Conservation (phyloP, 2,888 invertebrate species). For the Drosophila greeni region DNA sequence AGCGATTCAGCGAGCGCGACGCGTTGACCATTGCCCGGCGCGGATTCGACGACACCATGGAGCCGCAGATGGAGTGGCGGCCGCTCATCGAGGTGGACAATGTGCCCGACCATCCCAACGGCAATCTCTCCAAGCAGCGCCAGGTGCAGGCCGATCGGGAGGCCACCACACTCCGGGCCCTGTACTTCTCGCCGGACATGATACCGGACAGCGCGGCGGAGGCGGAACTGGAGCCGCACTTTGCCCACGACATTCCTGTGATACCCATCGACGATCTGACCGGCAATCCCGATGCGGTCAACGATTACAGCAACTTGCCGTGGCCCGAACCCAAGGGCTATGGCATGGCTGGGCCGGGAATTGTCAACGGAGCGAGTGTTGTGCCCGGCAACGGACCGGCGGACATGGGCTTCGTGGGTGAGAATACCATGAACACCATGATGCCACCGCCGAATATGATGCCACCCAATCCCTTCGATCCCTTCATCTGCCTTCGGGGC, state of each 20-base stretch:
- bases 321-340: slow-evolving; percentile 91
- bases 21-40: slow-evolving; percentile 89
- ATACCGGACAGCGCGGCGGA: slow-evolving; percentile 93
- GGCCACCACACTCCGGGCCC: slow-evolving; percentile 88
- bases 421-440: slow-evolving; percentile 39
- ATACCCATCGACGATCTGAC: slow-evolving; percentile 94
- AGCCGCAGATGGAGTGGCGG: slow-evolving; percentile 88
- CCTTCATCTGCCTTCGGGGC: slow-evolving; percentile 53
- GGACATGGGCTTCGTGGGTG: slow-evolving; percentile 54
- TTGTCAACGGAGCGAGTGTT: not conserved
- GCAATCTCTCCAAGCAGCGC: slow-evolving; percentile 91
- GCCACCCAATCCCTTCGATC: slow-evolving; percentile 68
- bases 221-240: slow-evolving; percentile 90
- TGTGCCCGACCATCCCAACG: slow-evolving; percentile 84
- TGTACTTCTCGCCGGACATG: slow-evolving; percentile 89
- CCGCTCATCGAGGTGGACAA: slow-evolving; percentile 85
- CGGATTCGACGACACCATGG: slow-evolving; percentile 89
- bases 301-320: slow-evolving; percentile 86
- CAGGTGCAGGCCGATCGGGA: slow-evolving; percentile 92
- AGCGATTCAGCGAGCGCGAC: slow-evolving; percentile 90
- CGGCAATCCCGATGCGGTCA: slow-evolving; percentile 88
- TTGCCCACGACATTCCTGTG: slow-evolving; percentile 86
- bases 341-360: slow-evolving; percentile 16
- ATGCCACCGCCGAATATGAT: slow-evolving; percentile 48
- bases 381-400: not conserved